phyloP scores from a whole-genome alignment of 2,797 vertebrate genomes.

The Bradypodion pumilum region DNA sequence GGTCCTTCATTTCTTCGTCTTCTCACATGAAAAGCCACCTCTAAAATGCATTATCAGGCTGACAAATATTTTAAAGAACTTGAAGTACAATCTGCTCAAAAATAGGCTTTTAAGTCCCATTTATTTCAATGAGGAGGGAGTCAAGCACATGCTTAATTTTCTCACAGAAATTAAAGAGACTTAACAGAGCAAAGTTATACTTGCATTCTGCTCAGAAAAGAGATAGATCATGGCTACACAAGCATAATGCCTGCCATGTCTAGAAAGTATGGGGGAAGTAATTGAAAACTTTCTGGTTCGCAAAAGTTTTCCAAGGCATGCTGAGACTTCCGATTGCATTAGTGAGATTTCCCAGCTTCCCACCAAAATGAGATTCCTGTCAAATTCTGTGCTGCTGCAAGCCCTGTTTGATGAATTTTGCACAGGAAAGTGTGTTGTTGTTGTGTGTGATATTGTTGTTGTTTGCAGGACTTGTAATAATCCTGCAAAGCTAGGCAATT shows the following conservation, averaged over 20 bases:
- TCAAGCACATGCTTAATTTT: not conserved
- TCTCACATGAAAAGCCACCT: conserved; percentile 29
- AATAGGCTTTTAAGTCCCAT: not conserved
- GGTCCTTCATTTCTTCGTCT: conserved; percentile 25
- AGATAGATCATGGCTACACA: not conserved
- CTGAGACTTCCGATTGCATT: too few species aligned
- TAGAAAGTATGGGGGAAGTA: too few species aligned
- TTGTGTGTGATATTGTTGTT: too few species aligned
- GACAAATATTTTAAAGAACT: not conserved
- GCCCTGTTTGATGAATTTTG: too few species aligned
- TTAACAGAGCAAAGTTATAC: not conserved
- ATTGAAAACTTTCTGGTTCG: too few species aligned
- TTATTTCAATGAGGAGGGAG: not conserved
- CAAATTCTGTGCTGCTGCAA: too few species aligned
- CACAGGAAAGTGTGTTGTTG: too few species aligned
- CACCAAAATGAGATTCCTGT: too few species aligned
- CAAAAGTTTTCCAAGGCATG: too few species aligned
- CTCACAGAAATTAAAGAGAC: not conserved
- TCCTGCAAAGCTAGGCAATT: too few species aligned
- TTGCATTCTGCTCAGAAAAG: not conserved
- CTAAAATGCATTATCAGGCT: conserved; percentile 1
- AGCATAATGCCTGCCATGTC: not conserved
- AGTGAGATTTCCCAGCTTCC: too few species aligned
- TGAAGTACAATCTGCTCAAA: not conserved
- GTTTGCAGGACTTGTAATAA: too few species aligned